Evolutionary conservation across 2,888 invertebrate species (phyloP), one percentile per base, ranked within the genome.

Genomic region (Frankliniella fusca): DNA sequence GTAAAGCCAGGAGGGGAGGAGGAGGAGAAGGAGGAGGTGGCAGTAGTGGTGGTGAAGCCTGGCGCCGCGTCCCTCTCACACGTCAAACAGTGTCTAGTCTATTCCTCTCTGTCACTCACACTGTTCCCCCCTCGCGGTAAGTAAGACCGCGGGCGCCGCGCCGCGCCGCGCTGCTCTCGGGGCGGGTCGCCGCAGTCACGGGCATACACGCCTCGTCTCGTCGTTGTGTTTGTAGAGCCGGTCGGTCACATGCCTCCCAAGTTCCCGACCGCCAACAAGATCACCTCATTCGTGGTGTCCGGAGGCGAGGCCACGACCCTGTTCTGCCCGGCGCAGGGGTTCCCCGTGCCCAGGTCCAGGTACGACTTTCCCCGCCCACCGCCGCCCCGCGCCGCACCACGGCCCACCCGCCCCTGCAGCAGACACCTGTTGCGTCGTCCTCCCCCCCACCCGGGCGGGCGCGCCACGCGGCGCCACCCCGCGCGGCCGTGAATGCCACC

Each of bases 261-360:
- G 88, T 90, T 92, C 82, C 85, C 86, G 80, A 85, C 85, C 70
- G 82, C 85, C 84, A 85, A 85, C 83, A 85, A 84, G 82, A 82
- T 83, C 49, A 48, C 84, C 83, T 65, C 84, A 83, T 38, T 83
- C 83, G 50, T 82, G 83, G 81, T 84, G 54, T 70, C 79, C 50
- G 70, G 89, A 85, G 89, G 88, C 84, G 87, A 88, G 84, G 88
- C 89, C 86, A 89, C 92, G 85, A 92, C 92, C 83, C 87, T 93
- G 84, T 89, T 93, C 84, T 93, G 93, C 87, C 91, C 93, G 80
- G 93, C 93, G 85, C 93, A 93, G 88, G 92, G 93, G 84, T 93
- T 90, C 88, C 93, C 93, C 83, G 90, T 93, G 85, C 93, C 93
- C 82, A 88, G 90, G 87, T 93, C 91, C 91, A 92, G 93, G 93